Evolutionary conservation across 2,797 vertebrate genomes (phyloP), one percentile per base, ranked within the genome.

Genomic region (Synaphobranchus kaupii): DNA sequence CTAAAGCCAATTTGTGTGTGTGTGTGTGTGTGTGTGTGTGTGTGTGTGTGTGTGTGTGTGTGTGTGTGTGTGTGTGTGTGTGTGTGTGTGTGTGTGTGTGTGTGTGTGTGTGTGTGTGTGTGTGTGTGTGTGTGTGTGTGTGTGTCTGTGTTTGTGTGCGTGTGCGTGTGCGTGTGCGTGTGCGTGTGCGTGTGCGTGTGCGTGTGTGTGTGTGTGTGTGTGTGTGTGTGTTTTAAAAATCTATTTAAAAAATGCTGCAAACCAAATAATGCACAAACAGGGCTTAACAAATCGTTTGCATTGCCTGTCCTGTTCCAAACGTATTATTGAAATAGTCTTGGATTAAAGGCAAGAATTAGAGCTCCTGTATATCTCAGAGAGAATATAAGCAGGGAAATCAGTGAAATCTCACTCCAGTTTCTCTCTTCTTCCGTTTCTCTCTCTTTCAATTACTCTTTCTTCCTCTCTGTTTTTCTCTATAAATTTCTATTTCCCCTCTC

Each of bases 261-360:
- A 56, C 52, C 52, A 28, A 56, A 84, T 58, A 31, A 58, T 84
- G 28, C 83, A 84, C 15, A 31, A 58, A 22, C 52, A n/a, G 83
- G 50, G 52, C 54, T 39, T 31, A 84, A 31, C 83, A 84, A 84
- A 84, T 84, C 31, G 20, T 58, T 63, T 39, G 56, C n/a, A 20
- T 84, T 60, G 39, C 83, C 20, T 84, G 17, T 25, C 83, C 60
- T 20, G 10, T 48, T 39, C 50, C 54, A 17, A 34, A 48, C 10
- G 7, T 15, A 15, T 63, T 25, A 60, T 44, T 84, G 52, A 84
- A 84, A 84, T 60, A 39, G 81, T 25, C 28, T 52, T 50, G 10
- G 22, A 54, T 54, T 52, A 83, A 83, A 28, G 17, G 39, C 39
- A 39, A 39, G 39, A 39, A 39, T 39, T 39, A 39, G 82, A 56